phyloP scores from a whole-genome alignment of 2,797 vertebrate species.

The Lepidocolaptes lacrymiger region DNA sequence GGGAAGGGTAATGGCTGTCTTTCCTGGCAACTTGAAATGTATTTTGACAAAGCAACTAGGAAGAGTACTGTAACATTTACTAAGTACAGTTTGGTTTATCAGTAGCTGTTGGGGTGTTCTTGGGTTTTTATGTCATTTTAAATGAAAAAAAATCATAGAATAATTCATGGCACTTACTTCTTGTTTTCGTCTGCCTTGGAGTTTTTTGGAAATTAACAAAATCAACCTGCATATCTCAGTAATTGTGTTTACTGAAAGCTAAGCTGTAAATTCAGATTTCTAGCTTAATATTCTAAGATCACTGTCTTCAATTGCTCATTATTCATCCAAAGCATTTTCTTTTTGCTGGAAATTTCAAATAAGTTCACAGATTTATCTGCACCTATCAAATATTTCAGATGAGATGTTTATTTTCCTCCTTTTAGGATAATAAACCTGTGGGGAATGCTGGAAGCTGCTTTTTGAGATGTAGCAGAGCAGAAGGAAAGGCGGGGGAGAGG shows the following conservation, averaged over 20 bases:
- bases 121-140: slow-evolving; percentile 12
- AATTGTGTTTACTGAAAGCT: slow-evolving; percentile 37
- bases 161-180: not conserved
- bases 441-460: not conserved
- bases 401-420: slow-evolving; percentile 14
- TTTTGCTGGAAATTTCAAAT: slow-evolving; percentile 17
- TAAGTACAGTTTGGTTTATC: not conserved
- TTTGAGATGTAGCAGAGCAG: not conserved
- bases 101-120: not conserved
- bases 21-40: not conserved
- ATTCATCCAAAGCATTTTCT: slow-evolving; percentile 9
- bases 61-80: not conserved
- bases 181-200: not conserved
- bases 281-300: slow-evolving; percentile 24
- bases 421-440: slow-evolving; percentile 42
- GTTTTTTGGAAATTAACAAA: slow-evolving; percentile 26
- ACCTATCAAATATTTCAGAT: not conserved
- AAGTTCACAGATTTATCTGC: not conserved
- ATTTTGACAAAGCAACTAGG: not conserved
- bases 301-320: not conserved
- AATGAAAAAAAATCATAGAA: not conserved
- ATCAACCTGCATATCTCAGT: slow-evolving; percentile 28
- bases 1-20: not conserved
- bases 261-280: slow-evolving; percentile 18
- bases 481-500: not conserved